A percentile compares a stretch with the other conserved stretches of the same genome.
These are phyloP conservation scores for Loxodonta africana DNA, from an alignment of 2,113 vertebrate genomes.

Conservation along the genomic window DNA sequence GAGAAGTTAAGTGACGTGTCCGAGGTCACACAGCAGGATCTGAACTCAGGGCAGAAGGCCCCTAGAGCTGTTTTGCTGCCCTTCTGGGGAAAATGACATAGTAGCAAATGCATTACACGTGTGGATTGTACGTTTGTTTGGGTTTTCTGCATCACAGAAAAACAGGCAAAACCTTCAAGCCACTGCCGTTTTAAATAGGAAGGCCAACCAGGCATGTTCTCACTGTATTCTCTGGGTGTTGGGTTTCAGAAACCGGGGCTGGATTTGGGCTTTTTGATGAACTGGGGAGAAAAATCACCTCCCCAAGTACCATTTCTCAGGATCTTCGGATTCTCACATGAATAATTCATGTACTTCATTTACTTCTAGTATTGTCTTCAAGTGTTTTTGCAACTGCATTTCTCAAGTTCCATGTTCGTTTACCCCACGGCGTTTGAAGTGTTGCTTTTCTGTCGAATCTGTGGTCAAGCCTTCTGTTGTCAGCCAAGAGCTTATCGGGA, in stretches of 20 bases:
- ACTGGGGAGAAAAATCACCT: neutral
- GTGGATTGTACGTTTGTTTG: neutral
- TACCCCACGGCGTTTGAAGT: neutral
- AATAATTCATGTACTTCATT: neutral
- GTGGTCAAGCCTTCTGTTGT: too few species aligned
- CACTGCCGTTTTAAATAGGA: accelerated
- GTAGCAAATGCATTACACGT: accelerated
- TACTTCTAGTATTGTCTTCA: neutral
- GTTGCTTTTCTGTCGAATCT: neutral
- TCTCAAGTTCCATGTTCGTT: neutral
- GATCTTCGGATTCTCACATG: neutral
- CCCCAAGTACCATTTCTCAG: neutral
- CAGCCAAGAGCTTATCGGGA: accelerated
- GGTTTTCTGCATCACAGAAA: neutral
- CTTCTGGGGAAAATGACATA: neutral
- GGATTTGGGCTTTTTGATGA: neutral
- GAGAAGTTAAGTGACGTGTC: neutral
- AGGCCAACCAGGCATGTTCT: accelerated
- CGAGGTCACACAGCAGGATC: neutral
- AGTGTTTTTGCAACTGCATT: neutral
- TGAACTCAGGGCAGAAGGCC: neutral
- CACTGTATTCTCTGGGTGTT: neutral
- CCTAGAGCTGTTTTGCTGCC: neutral
- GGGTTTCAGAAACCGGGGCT: neutral
- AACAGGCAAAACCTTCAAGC: neutral